Evolutionary conservation across 2,113 vertebrate genomes (phyloP), one percentile per base, ranked within the genome.

Genomic region (Rhegmatorhina hoffmannsi): DNA sequence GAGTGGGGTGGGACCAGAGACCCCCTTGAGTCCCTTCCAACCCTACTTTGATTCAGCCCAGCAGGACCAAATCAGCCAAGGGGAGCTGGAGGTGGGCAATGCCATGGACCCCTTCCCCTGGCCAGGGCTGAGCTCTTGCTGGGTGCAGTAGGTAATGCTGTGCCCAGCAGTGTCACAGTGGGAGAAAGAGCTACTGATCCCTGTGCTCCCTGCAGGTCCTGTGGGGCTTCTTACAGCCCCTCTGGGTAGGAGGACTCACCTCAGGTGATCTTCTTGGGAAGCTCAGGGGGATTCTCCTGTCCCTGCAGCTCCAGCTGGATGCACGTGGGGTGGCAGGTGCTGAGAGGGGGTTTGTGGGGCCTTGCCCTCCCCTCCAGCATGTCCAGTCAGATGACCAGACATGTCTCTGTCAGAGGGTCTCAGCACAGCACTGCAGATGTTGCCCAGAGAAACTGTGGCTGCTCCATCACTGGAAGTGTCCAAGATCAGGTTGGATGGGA

Each of bases 331-430:
- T n/a, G 53, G 33, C 33, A 25, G 53, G 44, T 4, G 3, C 28
- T 29, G 67, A 47, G 64, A 28, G 28, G 36, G 43, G 40, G 70
- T 58, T 18, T 3, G 16, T 15, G 49, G 33, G 25, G 28, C 72
- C 72, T 46, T 76, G 13, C 20, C 19, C 28, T 68, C 18, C 7
- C 7, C 10, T 67, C 18, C 1, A 5, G 17, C 26, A 8, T 5
- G 0, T 36, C 38, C 38, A 52, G 11, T 13, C 46, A 46, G 49
- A 8, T 17, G 43, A 18, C 21, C 69, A 46, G 24, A 24, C 36
- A 9, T 0, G 0, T 34, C 50, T 64, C 14, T 67, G 60, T 11
- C 3, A 1, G 46, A 77, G 20, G 14, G 24, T 68, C 53, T 29
- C 28, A 73, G 46, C 8, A 8, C 29, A 13, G 44, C 76, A 16